Percentiles rank a stretch among this genome's conserved stretches.
phyloP scores from a whole-genome alignment of 2,797 vertebrate species.

The Falco cherrug region DNA sequence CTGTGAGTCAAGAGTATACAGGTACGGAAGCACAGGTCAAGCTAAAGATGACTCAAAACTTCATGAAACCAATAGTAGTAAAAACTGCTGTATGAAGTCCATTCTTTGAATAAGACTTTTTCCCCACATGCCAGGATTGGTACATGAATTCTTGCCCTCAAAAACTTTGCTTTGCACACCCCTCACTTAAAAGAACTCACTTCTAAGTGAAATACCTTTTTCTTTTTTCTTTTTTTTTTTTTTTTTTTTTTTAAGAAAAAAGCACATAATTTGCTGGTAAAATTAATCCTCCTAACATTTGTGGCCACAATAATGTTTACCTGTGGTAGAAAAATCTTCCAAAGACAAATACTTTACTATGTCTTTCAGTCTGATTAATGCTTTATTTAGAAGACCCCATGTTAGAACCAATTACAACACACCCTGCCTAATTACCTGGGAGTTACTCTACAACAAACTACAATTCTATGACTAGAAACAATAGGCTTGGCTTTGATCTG shows the following conservation, averaged over 20 bases:
- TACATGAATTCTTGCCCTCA: neutral
- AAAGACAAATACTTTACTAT: neutral
- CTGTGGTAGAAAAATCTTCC: neutral
- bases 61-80: neutral
- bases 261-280: neutral
- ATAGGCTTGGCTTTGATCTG: constrained; percentile 26
- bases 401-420: constrained; percentile 22
- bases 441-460: constrained; percentile 17
- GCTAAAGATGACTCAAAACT: neutral
- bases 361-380: neutral
- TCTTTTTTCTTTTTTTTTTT: no score
- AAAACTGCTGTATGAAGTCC: neutral
- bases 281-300: neutral
- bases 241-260: no score
- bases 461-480: constrained; percentile 42
- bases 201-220: neutral
- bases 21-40: neutral
- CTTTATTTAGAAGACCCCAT: neutral
- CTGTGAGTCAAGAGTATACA: neutral
- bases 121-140: neutral
- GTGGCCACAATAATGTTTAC: neutral
- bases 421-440: constrained; percentile 33
- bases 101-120: neutral
- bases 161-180: neutral
- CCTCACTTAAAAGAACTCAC: neutral